Base-by-base conservation (phyloP, 2,113 vertebrate genomes). In the Patagioenas fasciata region DNA sequence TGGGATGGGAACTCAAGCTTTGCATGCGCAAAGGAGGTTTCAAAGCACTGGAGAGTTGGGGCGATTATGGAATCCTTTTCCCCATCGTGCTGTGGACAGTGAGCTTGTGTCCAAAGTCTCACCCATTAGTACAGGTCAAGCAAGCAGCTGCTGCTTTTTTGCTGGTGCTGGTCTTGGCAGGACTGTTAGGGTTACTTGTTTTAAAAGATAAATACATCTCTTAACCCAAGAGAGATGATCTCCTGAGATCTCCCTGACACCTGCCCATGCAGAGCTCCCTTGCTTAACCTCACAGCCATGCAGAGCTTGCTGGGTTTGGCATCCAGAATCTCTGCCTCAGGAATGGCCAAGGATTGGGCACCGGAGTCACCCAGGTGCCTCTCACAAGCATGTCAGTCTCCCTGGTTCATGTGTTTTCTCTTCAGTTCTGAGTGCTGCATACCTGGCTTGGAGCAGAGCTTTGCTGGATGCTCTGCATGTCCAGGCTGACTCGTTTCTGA, bases 341-440 rank as follows among this genome's bases (percentile, higher is more conserved):
- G 69, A 51, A 47, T 3, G 62, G 69, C 79, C 10, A 8, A 42
- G 60, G 60, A 54, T 19, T 24, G 3, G 42, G 53, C 7, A 9
- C 21, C 8, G 26, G 56, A 42, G 51, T 47, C 38, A 38, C 32
- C 13, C 15, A n/a, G 71, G 31, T 2, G 7, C 23, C 28, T 28
- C 14, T 64, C 64, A 26, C 15, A 5, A 6, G 23, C 1, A 1
- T 5, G 34, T 26, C 24, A 1, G 0, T 13, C 48, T 7, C 3
- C n/a, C n/a, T 24, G 34, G 11, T 21, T 32, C 38, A 21, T 25
- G 29, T 50, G 62, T 53, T 13, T 61, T 61, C 38, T 32, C 14
- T 9, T 36, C 42, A 29, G 48, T 12, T 57, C 26, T 6, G 10
- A 16, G 64, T 3, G 32, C 36, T 25, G 44, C 48, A 10, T 10